phyloP scores from a whole-genome alignment of 2,113 vertebrate genomes.

The Stigmatopora argus region DNA sequence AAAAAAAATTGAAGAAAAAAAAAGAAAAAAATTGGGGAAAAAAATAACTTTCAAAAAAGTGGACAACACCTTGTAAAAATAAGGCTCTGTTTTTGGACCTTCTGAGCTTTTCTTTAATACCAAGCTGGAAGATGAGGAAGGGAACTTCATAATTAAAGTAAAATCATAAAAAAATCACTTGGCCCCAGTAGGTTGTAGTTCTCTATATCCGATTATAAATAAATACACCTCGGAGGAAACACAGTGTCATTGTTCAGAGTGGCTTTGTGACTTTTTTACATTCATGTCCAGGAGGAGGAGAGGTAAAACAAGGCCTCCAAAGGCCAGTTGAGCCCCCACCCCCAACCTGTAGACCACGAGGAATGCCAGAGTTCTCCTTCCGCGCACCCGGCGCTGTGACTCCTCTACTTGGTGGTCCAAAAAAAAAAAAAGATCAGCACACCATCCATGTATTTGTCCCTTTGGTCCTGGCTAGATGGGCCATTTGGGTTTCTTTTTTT shows the following conservation, averaged over 20 bases:
- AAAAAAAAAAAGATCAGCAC: slow-evolving; percentile 31
- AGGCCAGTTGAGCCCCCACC: slow-evolving; percentile 32
- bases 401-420: slow-evolving; percentile 21
- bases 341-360: slow-evolving; percentile 29
- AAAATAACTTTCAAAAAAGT: background rate
- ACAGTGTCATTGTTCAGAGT: slow-evolving; percentile 71
- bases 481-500: background rate
- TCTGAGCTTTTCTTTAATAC: slow-evolving; percentile 42
- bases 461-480: slow-evolving; percentile 8
- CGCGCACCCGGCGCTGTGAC: slow-evolving; percentile 19
- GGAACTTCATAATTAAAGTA: slow-evolving; percentile 22
- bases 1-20: slow-evolving; percentile 36
- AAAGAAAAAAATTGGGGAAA: background rate
- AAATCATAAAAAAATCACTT: slow-evolving; percentile 36
- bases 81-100: slow-evolving; percentile 24
- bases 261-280: slow-evolving; percentile 70
- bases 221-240: slow-evolving; percentile 68
- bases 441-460: slow-evolving; percentile 20
- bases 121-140: slow-evolving; percentile 31
- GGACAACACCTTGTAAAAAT: slow-evolving; percentile 18
- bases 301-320: slow-evolving; percentile 19
- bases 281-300: slow-evolving; percentile 66
- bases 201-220: slow-evolving; percentile 65
- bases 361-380: slow-evolving; percentile 47
- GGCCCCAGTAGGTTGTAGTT: slow-evolving; percentile 36